A percentile compares a stretch with the other conserved stretches of the same genome.
Conservation (phyloP, 2,888 invertebrate species). For the Calameuta pallipes region DNA sequence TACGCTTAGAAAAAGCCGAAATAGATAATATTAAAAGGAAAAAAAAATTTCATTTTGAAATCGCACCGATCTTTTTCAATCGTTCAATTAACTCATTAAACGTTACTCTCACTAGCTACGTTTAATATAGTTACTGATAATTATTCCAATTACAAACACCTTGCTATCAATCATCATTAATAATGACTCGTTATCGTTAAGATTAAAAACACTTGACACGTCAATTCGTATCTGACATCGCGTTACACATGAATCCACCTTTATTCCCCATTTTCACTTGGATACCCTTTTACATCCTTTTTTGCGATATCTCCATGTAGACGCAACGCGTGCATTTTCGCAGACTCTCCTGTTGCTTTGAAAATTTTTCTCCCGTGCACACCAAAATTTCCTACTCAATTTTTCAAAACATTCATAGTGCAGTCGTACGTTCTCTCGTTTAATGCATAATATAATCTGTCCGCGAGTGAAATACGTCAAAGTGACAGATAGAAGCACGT, state of each 20-base stretch:
- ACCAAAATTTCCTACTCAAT: background rate
- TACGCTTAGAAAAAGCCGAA: background rate
- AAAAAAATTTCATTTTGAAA: background rate
- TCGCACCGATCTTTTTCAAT: constrained; percentile 8
- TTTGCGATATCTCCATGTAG: background rate
- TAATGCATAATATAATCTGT: background rate
- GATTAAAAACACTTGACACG: constrained; percentile 28
- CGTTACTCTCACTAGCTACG: constrained; percentile 25
- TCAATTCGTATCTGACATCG: background rate
- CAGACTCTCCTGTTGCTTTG: too few species aligned
- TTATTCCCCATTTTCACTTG: background rate
- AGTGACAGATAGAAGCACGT: too few species aligned
- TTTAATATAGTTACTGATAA: constrained; percentile 23
- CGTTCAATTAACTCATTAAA: constrained; percentile 17
- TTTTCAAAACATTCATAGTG: background rate
- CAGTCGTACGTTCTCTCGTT: background rate
- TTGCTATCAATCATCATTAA: constrained; percentile 11
- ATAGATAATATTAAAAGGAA: background rate
- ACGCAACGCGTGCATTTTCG: background rate
- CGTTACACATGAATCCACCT: background rate
- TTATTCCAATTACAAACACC: constrained; percentile 23
- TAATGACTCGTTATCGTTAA: constrained; percentile 17
- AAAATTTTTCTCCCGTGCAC: too few species aligned
- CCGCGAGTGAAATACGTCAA: too few species aligned
- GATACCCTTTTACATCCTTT: background rate